Conservation (phyloP, 2,888 invertebrate species). For the Chorisops tibialis region DNA sequence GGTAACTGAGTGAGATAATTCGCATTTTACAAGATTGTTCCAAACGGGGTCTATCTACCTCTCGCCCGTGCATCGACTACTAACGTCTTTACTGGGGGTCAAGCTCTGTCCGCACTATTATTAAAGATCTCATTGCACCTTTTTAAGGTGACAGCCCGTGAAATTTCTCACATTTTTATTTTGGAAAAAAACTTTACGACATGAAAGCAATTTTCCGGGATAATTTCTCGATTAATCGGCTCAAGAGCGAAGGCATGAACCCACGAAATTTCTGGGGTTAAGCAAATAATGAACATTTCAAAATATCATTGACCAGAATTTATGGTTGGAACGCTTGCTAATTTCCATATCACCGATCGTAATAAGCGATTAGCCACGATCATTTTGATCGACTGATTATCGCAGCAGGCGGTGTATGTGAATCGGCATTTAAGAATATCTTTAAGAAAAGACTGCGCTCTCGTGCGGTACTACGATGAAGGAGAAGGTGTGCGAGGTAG, state of each 20-base stretch:
- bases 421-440: too few species aligned
- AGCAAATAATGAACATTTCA: slow-evolving; percentile 29
- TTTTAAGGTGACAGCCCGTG: neutral
- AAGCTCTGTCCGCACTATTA: too few species aligned
- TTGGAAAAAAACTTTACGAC: too few species aligned
- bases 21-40: too few species aligned
- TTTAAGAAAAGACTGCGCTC: neutral
- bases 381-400: slow-evolving; percentile 28
- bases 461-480: neutral
- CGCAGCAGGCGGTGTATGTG: slow-evolving; percentile 15
- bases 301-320: slow-evolving; percentile 27
- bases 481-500: slow-evolving; percentile 14
- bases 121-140: too few species aligned
- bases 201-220: too few species aligned
- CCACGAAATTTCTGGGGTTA: neutral
- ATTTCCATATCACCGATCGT: slow-evolving; percentile 24
- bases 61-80: too few species aligned
- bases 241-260: neutral
- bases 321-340: slow-evolving; percentile 24
- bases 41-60: too few species aligned
- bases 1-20: too few species aligned
- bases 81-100: too few species aligned
- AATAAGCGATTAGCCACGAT: slow-evolving; percentile 30
- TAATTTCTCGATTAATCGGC: too few species aligned
- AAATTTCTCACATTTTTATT: slow-evolving; percentile 7